These are phyloP conservation scores for Drosophila antonietae DNA, from an alignment of 2,888 invertebrate species.

Conservation along the genomic window DNA sequence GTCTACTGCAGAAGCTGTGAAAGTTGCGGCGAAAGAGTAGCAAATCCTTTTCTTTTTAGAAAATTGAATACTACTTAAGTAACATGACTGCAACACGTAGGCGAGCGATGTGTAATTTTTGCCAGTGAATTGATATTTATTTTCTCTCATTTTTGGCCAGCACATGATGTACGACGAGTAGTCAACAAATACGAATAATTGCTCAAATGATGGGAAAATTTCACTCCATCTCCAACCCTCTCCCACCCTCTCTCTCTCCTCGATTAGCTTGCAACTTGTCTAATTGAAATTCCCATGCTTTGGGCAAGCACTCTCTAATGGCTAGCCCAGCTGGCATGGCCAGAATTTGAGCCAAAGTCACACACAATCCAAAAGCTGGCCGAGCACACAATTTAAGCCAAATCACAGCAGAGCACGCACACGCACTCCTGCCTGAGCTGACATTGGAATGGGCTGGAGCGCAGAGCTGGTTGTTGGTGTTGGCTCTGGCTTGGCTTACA, in stretches of 20 bases:
- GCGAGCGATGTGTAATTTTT: constrained; percentile 73
- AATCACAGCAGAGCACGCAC: constrained; percentile 73
- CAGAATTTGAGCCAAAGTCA: constrained; percentile 3
- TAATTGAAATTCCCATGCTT: constrained; percentile 79
- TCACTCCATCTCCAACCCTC: constrained; percentile 32
- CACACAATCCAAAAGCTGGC: constrained; percentile 45
- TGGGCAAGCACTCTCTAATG: constrained; percentile 61
- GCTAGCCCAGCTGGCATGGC: constrained; percentile 66
- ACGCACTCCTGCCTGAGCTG: constrained; percentile 8
- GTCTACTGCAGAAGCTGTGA: constrained; percentile 80
- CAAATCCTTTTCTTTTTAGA: constrained; percentile 50
- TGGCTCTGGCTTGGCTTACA: constrained; percentile 14
- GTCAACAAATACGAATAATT: constrained; percentile 55
- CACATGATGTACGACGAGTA: constrained; percentile 12
- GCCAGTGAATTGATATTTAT: constrained; percentile 29
- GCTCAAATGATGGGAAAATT: constrained; percentile 70
- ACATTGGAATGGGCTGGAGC: not conserved
- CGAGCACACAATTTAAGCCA: constrained; percentile 68
- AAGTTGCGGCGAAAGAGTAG: constrained; percentile 72
- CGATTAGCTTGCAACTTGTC: constrained; percentile 33
- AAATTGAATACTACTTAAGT: constrained; percentile 64
- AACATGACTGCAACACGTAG: constrained; percentile 63
- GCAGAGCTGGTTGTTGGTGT: not conserved
- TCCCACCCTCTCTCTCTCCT: not conserved
- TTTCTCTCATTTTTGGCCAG: constrained; percentile 31